Evolutionary conservation across 2,113 vertebrate genomes (phyloP).

Genomic region (Melanerpes aurifrons): DNA sequence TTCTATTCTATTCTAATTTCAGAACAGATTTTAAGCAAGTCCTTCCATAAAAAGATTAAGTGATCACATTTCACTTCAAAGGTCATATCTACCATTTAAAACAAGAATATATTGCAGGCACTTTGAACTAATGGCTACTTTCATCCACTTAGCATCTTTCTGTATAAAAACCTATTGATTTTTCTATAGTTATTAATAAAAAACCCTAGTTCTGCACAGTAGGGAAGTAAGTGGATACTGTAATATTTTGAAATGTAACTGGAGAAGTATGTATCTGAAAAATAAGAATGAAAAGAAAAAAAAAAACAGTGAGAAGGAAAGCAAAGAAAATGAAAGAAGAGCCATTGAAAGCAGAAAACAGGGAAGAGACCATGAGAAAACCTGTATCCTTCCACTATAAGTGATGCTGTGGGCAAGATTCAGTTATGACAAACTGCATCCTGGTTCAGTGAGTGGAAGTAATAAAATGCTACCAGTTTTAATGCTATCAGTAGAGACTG

Average conservation of each 20-base stretch:
- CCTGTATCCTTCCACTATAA: not conserved
- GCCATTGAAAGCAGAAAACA: not conserved
- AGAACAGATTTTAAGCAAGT: slow-evolving; percentile 10
- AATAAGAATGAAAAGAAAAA: not conserved
- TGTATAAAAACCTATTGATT: not conserved
- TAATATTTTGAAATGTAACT: not conserved
- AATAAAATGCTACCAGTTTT: not conserved
- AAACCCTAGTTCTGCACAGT: not conserved
- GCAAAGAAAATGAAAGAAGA: not conserved
- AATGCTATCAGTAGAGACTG: not conserved
- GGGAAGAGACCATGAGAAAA: not conserved
- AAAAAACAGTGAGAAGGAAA: not conserved
- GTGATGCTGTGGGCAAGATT: not conserved
- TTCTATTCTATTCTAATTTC: not conserved
- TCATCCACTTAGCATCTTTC: not conserved
- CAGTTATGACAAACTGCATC: not conserved
- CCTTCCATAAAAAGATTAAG: not conserved
- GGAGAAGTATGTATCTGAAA: not conserved
- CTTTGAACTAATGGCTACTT: slow-evolving; percentile 1
- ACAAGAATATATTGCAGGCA: not conserved
- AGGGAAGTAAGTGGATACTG: not conserved
- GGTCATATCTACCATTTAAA: slow-evolving; percentile 15
- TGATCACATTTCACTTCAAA: slow-evolving; percentile 18
- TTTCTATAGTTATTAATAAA: not conserved
- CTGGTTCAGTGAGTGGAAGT: not conserved